Conservation (phyloP, 2,113 vertebrate genomes). For the Echinops telfairi region DNA sequence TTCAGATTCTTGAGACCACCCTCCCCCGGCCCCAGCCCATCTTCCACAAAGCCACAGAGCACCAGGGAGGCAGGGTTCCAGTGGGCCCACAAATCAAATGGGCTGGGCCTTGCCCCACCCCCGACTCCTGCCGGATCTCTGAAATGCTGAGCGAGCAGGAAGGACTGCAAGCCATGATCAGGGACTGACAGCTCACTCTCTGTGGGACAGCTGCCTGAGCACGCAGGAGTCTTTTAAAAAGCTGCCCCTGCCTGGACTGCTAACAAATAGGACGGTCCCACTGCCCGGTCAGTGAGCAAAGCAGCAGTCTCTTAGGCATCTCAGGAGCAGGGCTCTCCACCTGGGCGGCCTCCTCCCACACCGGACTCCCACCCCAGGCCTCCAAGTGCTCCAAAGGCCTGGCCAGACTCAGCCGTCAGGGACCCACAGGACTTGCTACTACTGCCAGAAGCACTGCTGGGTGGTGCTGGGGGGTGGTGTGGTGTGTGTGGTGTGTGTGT, state of each 20-base stretch:
- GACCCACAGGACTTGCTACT: neutral
- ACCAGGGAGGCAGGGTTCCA: neutral
- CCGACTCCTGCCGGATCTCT: neutral
- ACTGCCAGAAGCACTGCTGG: neutral
- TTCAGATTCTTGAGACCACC: rapidly evolving
- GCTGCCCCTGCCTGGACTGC: no score
- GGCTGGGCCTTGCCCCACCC: neutral
- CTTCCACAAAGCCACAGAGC: rapidly evolving
- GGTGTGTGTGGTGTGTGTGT: no score
- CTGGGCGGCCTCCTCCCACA: no score
- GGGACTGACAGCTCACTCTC: neutral
- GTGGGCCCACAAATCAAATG: no score
- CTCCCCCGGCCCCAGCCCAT: rapidly evolving
- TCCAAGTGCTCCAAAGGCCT: neutral
- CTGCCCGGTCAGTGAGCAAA: no score
- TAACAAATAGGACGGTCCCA: no score
- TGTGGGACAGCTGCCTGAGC: rapidly evolving
- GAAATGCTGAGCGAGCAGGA: rapidly evolving
- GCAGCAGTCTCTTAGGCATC: no score
- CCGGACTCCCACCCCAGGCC: neutral
- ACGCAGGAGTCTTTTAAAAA: neutral
- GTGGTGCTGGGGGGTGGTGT: neutral
- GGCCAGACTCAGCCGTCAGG: neutral
- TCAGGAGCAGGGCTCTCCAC: no score
- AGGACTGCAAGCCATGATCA: neutral